Evolutionary conservation across 2,113 vertebrate species (phyloP).

Genomic region (Eubucco bourcierii): DNA sequence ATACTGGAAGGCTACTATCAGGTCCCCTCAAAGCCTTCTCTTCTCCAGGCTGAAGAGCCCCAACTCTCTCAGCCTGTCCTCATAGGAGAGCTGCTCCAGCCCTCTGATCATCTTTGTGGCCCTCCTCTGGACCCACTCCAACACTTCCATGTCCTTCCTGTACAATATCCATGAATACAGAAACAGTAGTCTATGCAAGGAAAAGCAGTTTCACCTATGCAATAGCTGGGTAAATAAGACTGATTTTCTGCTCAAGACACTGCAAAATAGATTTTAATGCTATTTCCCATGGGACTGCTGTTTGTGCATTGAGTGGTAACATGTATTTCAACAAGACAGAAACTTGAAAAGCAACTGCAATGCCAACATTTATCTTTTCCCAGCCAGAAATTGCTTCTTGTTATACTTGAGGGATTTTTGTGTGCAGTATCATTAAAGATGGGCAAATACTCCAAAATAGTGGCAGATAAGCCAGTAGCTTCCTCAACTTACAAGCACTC

Average conservation of each 20-base stretch:
- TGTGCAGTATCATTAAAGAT: neutral
- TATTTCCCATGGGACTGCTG: neutral
- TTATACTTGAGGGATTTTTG: neutral
- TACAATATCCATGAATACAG: neutral
- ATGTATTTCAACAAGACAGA: neutral
- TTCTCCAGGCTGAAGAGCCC: no score
- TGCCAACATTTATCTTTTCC: neutral
- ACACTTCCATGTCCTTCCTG: no score
- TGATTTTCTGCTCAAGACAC: neutral
- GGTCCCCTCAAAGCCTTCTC: no score
- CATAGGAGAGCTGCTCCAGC: no score
- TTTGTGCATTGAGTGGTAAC: neutral
- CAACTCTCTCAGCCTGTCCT: no score
- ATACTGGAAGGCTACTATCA: no score
- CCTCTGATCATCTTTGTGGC: no score
- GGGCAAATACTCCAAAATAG: neutral
- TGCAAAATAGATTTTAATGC: neutral
- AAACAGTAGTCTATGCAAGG: neutral
- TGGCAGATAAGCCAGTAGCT: neutral
- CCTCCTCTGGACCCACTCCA: no score
- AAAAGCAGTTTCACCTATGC: neutral
- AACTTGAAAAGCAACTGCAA: neutral
- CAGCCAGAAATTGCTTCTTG: neutral
- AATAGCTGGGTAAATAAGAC: neutral
- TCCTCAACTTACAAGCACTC: constrained; percentile 20